Percentiles rank a stretch among this genome's conserved stretches.
phyloP scores from a whole-genome alignment of 2,797 vertebrate species.

The Neomorphus geoffroyi region DNA sequence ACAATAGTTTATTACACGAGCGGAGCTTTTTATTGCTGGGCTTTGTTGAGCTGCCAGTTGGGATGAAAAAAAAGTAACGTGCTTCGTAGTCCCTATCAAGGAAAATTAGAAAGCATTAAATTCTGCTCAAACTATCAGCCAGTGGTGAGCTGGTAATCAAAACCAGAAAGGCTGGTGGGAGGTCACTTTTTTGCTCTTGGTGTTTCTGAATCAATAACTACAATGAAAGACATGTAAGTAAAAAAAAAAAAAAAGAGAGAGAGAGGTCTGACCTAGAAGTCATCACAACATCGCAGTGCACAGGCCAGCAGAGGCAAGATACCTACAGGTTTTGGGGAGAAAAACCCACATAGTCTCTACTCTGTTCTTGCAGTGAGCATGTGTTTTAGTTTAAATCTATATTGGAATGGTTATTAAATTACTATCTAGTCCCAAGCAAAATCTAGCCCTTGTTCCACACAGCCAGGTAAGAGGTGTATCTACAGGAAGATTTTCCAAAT shows the following conservation, averaged over 20 bases:
- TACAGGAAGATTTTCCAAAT: slow-evolving; percentile 63
- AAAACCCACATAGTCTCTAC: background rate
- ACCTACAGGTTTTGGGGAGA: background rate
- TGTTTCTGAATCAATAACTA: slow-evolving; percentile 50
- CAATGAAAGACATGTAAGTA: background rate
- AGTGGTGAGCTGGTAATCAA: slow-evolving; percentile 68
- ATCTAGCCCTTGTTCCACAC: slow-evolving; percentile 57
- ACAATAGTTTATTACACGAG: slow-evolving; percentile 80
- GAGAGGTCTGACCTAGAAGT: background rate
- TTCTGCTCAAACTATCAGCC: slow-evolving; percentile 65
- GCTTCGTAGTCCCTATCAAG: slow-evolving; percentile 65
- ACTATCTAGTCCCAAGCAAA: slow-evolving; percentile 60
- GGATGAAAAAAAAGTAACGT: slow-evolving; percentile 73
- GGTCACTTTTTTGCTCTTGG: slow-evolving; percentile 32
- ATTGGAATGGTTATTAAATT: slow-evolving; percentile 65
- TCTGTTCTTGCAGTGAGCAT: slow-evolving; percentile 8
- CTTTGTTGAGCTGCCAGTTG: slow-evolving; percentile 80
- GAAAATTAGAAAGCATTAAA: slow-evolving; percentile 78
- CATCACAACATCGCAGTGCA: background rate
- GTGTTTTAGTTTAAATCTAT: slow-evolving; percentile 63
- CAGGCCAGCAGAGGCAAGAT: background rate
- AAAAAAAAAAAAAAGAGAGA: background rate
- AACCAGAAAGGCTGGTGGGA: slow-evolving; percentile 63
- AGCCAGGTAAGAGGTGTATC: slow-evolving; percentile 77
- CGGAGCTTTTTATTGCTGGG: slow-evolving; percentile 76